These are phyloP conservation scores for Corythornis madagascariensis DNA, from an alignment of 2,113 vertebrate species.

Conservation along the genomic window DNA sequence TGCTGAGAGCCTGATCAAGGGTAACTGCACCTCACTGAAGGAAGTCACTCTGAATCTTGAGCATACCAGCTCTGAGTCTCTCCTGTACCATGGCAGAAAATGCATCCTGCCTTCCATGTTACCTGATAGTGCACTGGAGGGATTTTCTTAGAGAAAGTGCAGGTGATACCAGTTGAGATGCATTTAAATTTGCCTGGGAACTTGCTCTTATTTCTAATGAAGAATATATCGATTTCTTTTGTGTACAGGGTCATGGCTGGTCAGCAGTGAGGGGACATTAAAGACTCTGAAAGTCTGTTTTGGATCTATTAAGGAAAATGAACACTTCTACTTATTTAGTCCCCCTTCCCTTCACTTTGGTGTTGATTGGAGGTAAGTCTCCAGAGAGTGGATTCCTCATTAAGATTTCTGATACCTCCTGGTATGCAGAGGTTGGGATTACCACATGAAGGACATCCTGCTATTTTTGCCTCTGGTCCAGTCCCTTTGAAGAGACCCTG, in stretches of 20 bases:
- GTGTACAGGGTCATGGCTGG: background rate
- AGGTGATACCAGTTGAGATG: background rate
- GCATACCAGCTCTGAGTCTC: background rate
- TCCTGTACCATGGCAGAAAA: background rate
- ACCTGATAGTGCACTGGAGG: background rate
- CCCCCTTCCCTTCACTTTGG: background rate
- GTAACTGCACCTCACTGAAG: background rate
- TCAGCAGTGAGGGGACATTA: background rate
- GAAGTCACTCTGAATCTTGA: background rate
- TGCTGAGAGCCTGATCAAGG: background rate
- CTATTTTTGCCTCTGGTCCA: conserved; percentile 48
- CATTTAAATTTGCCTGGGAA: background rate
- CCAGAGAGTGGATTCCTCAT: background rate
- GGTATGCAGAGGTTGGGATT: background rate
- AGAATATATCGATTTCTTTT: background rate
- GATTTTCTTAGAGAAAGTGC: background rate
- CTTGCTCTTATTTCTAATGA: background rate
- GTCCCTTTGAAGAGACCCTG: conserved; percentile 34
- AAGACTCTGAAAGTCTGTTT: background rate
- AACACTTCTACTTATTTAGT: conserved; percentile 15
- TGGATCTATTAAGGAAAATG: background rate
- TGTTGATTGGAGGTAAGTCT: conserved; percentile 12
- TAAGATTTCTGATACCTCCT: background rate
- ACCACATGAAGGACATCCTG: conserved; percentile 56
- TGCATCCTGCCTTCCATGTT: background rate